Percentiles rank a stretch among this genome's conserved stretches.
These are phyloP conservation scores for Apis dorsata DNA, from an alignment of 1,140 invertebrate species.

Conservation along the genomic window DNA sequence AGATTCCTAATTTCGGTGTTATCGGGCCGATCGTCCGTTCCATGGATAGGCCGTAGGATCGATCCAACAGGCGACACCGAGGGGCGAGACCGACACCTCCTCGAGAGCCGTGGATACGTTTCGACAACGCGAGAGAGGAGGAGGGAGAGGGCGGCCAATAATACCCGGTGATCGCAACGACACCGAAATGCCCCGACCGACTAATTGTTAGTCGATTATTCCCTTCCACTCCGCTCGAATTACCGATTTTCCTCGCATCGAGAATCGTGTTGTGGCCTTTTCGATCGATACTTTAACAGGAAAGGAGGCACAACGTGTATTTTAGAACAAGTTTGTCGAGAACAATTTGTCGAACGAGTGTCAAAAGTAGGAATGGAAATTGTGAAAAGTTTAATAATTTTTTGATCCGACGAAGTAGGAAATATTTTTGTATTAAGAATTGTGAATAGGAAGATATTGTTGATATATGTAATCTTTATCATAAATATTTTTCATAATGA, in stretches of 20 bases:
- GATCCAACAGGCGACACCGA: not conserved
- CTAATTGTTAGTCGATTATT: not conserved
- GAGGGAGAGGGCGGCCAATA: not conserved
- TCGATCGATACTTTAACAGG: too few relatives aligned
- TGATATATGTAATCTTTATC: too few relatives aligned
- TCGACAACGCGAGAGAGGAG: not conserved
- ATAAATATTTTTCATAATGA: too few relatives aligned
- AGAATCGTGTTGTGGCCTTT: too few relatives aligned
- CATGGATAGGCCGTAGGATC: not conserved
- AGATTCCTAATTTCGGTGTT: slow-evolving; percentile 41
- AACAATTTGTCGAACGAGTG: too few relatives aligned
- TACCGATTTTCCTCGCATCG: not conserved
- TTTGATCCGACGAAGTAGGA: too few relatives aligned
- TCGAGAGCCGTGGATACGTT: not conserved
- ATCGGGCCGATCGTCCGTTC: slow-evolving; percentile 27
- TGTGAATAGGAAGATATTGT: too few relatives aligned
- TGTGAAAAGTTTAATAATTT: too few relatives aligned
- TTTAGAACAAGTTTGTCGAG: too few relatives aligned
- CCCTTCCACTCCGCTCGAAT: not conserved
- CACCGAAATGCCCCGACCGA: not conserved
- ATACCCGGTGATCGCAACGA: not conserved
- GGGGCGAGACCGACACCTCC: not conserved
- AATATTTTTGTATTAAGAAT: too few relatives aligned
- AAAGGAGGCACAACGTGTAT: too few relatives aligned
- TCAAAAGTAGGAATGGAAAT: too few relatives aligned